Evolutionary conservation across 2,888 invertebrate genomes (phyloP), one percentile per base, ranked within the genome.

Genomic region (Nephrotoma flavescens): DNA sequence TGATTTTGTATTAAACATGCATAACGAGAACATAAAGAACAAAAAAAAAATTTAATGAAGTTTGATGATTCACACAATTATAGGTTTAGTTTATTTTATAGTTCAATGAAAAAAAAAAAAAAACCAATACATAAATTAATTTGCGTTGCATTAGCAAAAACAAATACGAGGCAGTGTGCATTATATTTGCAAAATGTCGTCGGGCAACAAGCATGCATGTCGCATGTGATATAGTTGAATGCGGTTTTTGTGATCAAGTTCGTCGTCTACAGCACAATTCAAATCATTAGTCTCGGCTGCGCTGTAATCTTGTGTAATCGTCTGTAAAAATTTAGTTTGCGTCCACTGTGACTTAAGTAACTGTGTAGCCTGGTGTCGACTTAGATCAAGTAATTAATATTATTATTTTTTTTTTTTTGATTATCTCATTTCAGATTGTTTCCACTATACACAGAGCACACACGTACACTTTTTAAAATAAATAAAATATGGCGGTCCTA

Each of bases 401-500:
- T 31, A 31, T 31, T 31, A 31, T 31, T 31, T 31, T 31, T 31
- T 19, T 19, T 19, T 19, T 19, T n/a, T 15, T 52, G 0, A 5
- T 15, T 31, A 71, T 71, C 2, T 71, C 31, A 7, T 71, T 71
- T 0, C 71, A 71, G 71, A 9, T 71, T 31, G 31, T 71, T 11
- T 84, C 41, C n/a, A 12, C 83, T n/a, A 41, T 83, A 41, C 11
- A 41, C 11, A 83, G 41, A 41, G 42, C 41, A 41, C 15, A 31
- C 41, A 83, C n/a, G 42, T 4, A n/a, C 31, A 31, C 31, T 31
- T 31, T 31, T 31, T 42, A 42, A 83, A 15, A 12, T 42, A 84
- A 84, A 12, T 7, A 83, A 84, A 90, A 88, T 87, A 96, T 96
- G 96, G 95, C 96, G 90, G 94, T 97, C 88, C 95, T 96, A 90